Base-by-base conservation (phyloP, 2,888 invertebrate species). In the Crocallis elinguaria region DNA sequence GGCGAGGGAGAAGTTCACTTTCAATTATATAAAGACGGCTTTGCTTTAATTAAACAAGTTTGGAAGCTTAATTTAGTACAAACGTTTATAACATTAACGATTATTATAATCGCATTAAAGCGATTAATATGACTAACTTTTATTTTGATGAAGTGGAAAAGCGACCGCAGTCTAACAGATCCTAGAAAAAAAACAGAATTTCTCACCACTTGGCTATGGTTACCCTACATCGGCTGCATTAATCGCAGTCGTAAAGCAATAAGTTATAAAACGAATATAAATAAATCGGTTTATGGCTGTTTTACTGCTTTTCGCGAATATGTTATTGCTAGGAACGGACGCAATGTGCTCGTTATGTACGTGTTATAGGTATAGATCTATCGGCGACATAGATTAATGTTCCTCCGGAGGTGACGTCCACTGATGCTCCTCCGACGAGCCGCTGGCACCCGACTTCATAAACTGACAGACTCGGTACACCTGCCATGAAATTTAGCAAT, bases 211-310 rank as follows among this genome's bases (percentile, higher is more conserved):
- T 67, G 64, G 67, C 66, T 75, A 72, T 77, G 69, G 78, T 70
- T 73, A 72, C 71, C 72, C 69, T 75, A 76, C 75, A 71, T 69
- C 71, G 69, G 71, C 73, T 77, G 75, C 77, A 79, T 81, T 82
- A 81, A 82, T 81, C 77, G 75, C 67, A 69, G 77, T 79, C 82
- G 78, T 84, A 82, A 83, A 83, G 77, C 81, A 77, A 80, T 82
- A 83, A 78, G 78, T 80, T 82, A 79, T 84, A 82, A 83, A 84
- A 82, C 70, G 79, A 79, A 81, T 81, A 82, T 81, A 84, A 82
- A 84, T 83, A 82, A 79, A 82, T 82, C 78, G 80, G 74, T 82
- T 82, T 82, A 83, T 77, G 72, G 70, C 72, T 67, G 73, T 77
- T 84, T 83, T 83, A 84, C 80, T 73, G 75, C 80, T 75, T 78